Evolutionary conservation across 2,888 invertebrate genomes (phyloP).

Genomic region (Caenorhabditis virilis): DNA sequence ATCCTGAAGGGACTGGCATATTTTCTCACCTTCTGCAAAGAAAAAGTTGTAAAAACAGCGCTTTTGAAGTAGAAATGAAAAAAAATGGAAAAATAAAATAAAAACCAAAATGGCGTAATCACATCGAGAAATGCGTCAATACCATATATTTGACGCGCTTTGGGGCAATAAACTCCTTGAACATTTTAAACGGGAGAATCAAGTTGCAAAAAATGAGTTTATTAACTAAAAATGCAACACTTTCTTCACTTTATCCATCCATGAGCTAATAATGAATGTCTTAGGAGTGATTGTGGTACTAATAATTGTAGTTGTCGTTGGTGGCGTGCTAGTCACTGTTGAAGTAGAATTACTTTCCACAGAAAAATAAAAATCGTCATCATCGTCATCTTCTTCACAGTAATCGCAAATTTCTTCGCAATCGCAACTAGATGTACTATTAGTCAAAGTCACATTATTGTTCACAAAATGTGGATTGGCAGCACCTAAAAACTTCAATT

Average conservation of each 20-base stretch:
- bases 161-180: no score
- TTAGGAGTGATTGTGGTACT: no score
- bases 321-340: no score
- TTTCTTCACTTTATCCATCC: no score
- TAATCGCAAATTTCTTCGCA: slow-evolving; percentile 23
- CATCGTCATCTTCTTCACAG: slow-evolving; percentile 26
- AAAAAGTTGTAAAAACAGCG: background rate
- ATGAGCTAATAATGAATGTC: background rate
- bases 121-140: background rate
- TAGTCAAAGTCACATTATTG: background rate
- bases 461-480: background rate
- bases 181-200: no score
- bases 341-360: no score
- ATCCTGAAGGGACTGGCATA: slow-evolving; percentile 40
- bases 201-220: no score
- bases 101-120: slow-evolving; percentile 12
- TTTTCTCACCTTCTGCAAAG: background rate
- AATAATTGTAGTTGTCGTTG: background rate
- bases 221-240: no score
- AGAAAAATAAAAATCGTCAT: no score
- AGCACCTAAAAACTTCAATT: background rate
- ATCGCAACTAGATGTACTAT: background rate
- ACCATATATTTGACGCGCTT: no score
- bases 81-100: slow-evolving; percentile 20
- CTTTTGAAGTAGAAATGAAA: no score